These are phyloP conservation scores for Rhinolophus sinicus DNA, from an alignment of 2,113 vertebrate genomes.

Conservation along the genomic window DNA sequence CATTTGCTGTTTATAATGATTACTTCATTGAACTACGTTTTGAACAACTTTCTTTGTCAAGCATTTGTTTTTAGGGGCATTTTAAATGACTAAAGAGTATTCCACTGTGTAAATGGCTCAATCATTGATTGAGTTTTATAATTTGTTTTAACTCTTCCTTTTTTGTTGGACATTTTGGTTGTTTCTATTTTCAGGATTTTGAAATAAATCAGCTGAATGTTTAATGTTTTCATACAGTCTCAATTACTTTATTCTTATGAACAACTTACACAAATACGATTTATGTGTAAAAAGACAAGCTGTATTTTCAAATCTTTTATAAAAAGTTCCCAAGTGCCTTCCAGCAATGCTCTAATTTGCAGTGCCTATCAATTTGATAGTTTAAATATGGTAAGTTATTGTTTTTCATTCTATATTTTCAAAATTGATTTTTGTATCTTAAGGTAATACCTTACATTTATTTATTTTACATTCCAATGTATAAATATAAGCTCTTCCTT, in stretches of 20 bases:
- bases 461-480: neutral
- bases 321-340: neutral
- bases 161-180: neutral
- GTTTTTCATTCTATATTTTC: neutral
- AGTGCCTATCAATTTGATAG: neutral
- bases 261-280: neutral
- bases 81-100: neutral
- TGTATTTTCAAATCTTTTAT: neutral
- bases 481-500: neutral
- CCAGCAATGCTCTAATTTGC: neutral
- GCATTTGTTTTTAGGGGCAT: neutral
- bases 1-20: neutral
- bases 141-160: neutral
- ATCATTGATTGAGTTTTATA: neutral
- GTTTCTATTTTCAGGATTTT: neutral
- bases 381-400: neutral
- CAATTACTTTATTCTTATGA: neutral
- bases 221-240: neutral
- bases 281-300: neutral
- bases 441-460: neutral
- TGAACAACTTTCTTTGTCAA: neutral
- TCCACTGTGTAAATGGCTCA: neutral
- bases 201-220: neutral
- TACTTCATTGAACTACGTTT: neutral
- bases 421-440: neutral